A percentile compares a stretch with the other conserved stretches of the same genome.
Conservation (phyloP, 1,140 invertebrate genomes). For the Lanistes nyassanus region DNA sequence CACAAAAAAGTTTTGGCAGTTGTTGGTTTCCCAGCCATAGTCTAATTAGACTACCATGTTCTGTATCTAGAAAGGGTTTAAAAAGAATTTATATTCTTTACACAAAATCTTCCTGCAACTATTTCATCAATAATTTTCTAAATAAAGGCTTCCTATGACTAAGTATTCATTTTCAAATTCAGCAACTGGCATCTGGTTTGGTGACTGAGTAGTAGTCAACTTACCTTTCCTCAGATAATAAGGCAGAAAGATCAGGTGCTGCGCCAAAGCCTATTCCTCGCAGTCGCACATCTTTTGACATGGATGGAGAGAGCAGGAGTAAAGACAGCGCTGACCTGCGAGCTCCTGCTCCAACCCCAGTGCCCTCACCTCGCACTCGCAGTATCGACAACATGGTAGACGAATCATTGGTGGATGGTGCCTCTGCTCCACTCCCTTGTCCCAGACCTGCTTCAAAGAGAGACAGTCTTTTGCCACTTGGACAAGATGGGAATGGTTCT, state of each 20-base stretch:
- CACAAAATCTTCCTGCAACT: neutral
- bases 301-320: constrained; percentile 7
- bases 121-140: neutral
- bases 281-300: constrained; percentile 61
- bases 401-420: constrained; percentile 25
- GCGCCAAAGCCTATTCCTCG: constrained; percentile 36
- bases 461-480: neutral
- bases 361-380: constrained; percentile 32
- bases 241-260: neutral
- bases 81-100: neutral
- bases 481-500: neutral
- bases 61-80: neutral
- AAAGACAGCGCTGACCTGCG: constrained; percentile 16
- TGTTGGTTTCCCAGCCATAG: too few species aligned
- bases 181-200: too few species aligned
- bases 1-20: too few species aligned
- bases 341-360: constrained; percentile 17
- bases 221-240: neutral
- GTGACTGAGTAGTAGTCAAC: too few species aligned
- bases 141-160: neutral
- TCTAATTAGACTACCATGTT: neutral
- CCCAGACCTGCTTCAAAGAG: neutral
- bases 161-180: neutral
- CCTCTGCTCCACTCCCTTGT: neutral
- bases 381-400: constrained; percentile 43